Conservation (phyloP, 2,888 invertebrate genomes). For the Philereme transversata region DNA sequence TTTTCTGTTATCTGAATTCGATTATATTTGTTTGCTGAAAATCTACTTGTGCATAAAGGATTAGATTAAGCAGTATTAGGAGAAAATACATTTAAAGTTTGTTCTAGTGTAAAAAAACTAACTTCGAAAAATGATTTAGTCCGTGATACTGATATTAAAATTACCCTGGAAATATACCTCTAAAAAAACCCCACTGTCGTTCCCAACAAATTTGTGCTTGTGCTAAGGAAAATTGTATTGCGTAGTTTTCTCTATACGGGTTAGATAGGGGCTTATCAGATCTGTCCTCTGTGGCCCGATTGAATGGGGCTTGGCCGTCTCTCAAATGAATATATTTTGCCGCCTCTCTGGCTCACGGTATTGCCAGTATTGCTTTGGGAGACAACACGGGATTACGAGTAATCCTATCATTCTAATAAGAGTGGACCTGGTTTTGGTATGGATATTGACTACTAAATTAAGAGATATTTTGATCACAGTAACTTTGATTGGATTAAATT, state of each 20-base stretch:
- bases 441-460: constrained; percentile 5
- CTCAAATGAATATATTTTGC: constrained; percentile 38
- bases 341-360: constrained; percentile 8
- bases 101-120: no score
- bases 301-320: constrained; percentile 45
- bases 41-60: no score
- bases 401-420: constrained; percentile 7
- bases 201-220: constrained; percentile 32
- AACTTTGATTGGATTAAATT: not conserved
- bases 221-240: constrained; percentile 38
- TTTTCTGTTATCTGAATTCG: no score
- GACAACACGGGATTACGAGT: constrained; percentile 14
- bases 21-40: no score
- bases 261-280: constrained; percentile 48
- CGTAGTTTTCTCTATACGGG: constrained; percentile 32
- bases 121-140: no score
- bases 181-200: not conserved
- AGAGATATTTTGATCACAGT: not conserved
- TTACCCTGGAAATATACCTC: no score
- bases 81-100: no score
- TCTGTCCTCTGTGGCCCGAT: constrained; percentile 46
- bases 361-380: constrained; percentile 15
- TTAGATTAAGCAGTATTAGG: no score
- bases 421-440: constrained; percentile 1
- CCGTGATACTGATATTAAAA: no score